Conservation (phyloP, 2,113 vertebrate species). For the Herpetotheres cachinnans region DNA sequence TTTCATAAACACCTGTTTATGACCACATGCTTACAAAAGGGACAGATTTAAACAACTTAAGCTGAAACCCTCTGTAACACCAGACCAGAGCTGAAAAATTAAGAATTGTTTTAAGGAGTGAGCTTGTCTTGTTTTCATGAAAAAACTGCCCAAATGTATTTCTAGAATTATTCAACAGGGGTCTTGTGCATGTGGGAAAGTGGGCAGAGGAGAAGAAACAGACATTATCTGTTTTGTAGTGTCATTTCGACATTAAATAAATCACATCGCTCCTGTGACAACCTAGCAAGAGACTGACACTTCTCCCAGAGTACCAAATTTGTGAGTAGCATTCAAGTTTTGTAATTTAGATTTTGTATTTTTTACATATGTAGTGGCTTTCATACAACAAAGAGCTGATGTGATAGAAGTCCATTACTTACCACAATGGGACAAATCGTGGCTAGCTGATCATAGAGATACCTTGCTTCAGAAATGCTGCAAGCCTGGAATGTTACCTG, state of each 20-base stretch:
- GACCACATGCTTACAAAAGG: background rate
- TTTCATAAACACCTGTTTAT: background rate
- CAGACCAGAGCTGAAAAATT: background rate
- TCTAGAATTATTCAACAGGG: background rate
- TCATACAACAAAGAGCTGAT: background rate
- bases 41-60: background rate
- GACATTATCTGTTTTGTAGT: background rate
- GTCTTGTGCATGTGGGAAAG: accelerated
- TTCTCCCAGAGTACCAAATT: background rate
- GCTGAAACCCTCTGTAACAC: background rate
- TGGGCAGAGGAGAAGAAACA: background rate
- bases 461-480: slow-evolving; percentile 95
- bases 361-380: background rate
- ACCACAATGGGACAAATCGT: slow-evolving; percentile 98
- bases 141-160: background rate
- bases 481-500: slow-evolving; percentile 99
- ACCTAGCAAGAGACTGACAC: background rate
- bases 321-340: background rate
- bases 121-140: background rate
- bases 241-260: background rate
- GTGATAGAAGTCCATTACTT: slow-evolving; percentile 59
- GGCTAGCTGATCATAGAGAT: slow-evolving; percentile 96
- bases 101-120: background rate
- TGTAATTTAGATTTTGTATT: background rate
- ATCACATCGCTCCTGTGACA: background rate